A percentile compares a stretch with the other conserved stretches of the same genome.
Conservation (phyloP, 2,113 vertebrate genomes). For the Sebastes fasciatus region DNA sequence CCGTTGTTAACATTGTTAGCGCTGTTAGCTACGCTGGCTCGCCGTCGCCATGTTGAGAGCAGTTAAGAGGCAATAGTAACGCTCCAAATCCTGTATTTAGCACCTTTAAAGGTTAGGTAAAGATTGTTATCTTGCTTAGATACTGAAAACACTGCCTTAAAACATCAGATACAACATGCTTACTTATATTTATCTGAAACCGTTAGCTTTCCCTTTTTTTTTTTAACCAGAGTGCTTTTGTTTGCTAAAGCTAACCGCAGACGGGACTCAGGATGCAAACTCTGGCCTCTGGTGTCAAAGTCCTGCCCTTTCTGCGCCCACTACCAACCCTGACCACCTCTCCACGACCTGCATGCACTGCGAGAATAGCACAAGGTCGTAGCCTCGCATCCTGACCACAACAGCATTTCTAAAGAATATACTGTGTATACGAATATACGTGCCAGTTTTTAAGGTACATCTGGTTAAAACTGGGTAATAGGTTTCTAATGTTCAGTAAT, state of each 20-base stretch:
- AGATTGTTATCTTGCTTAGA: neutral
- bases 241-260: neutral
- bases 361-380: neutral
- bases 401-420: neutral
- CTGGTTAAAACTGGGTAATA: neutral
- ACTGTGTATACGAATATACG: neutral
- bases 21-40: too few species aligned
- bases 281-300: neutral
- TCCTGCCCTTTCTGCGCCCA: neutral
- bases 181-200: neutral
- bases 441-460: neutral
- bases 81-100: too few species aligned
- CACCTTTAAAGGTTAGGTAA: constrained; percentile 11
- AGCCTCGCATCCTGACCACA: neutral
- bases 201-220: neutral
- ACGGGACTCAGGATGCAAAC: neutral
- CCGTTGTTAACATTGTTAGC: too few species aligned
- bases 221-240: neutral
- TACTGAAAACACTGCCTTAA: constrained; percentile 13
- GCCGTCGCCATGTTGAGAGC: too few species aligned
- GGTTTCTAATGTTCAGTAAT: neutral
- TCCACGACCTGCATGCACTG: neutral
- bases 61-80: too few species aligned
- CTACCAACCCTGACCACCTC: neutral
- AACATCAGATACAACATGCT: neutral